Base-by-base conservation (phyloP, 2,888 invertebrate genomes). In the Trissonchulus latispiculum region DNA sequence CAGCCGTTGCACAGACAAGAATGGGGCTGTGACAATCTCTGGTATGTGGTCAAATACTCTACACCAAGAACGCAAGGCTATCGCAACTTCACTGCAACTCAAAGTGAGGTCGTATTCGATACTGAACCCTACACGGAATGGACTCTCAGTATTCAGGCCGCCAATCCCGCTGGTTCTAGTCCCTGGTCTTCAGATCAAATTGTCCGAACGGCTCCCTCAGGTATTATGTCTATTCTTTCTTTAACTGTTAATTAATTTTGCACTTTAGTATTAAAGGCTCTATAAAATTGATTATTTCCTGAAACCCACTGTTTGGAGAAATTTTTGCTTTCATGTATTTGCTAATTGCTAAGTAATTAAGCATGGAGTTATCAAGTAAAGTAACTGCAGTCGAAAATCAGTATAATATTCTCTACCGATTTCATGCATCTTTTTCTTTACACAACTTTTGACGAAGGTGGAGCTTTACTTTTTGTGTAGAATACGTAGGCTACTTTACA, bases 11-110 rank as follows among this genome's bases (percentile, higher is more conserved):
- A 77, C 59, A 80, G 81, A 70, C 73, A 77, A 33, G 81, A 82
- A 75, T 82, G 82, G 82, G 80, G 80, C 73, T 82, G 82, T 72
- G 80, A 82, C 72, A 77, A 77, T 36, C 74, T 81, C 48, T 82
- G 81, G 81, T 82, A 82, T 75, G 76, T 82, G 66, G 80, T 82
- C 72, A 81, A 81, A 75, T 79, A 81, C 77, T 78, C 76, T n/a
- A 61, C 36, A 62, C 73, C 73, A 1, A 33, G 29, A 1, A 66
- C 71, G 18, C 77, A 79, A 69, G 79, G 79, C 23, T 77, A 75
- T 71, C 75, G 76, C 36, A 82, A 82, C 71, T 70, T 80, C 73
- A 81, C 81, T 2, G 76, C 77, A 32, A 78, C 79, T 36, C 80
- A 80, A 72, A 78, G 77, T 70, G 74, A 75, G 29, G 79, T 78